A percentile compares a stretch with the other conserved stretches of the same genome.
These are phyloP conservation scores for Eulemur rubriventer DNA, from an alignment of 2,797 vertebrate species.

Conservation along the genomic window DNA sequence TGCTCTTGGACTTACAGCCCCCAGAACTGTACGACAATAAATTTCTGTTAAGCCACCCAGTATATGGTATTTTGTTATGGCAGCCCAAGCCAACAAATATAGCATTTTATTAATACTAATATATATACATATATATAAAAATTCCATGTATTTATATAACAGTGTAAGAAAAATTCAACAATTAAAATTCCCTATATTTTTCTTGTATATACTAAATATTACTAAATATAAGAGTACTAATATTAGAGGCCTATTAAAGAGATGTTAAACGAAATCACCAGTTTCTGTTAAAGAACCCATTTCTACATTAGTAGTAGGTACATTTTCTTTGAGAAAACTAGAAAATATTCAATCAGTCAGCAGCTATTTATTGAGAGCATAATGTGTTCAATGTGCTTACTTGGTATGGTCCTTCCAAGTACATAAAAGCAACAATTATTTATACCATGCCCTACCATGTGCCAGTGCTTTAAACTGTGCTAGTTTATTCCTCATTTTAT, in stretches of 20 bases:
- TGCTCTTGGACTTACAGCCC: background rate
- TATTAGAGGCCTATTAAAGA: background rate
- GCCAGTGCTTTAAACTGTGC: background rate
- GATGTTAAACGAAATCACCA: background rate
- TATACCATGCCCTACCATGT: background rate
- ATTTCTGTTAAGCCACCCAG: background rate
- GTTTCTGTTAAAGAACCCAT: background rate
- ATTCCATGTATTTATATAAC: background rate
- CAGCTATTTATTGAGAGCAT: background rate
- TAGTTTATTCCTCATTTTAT: background rate
- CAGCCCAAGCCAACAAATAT: background rate
- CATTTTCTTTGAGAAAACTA: slow-evolving; percentile 8
- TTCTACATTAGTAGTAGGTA: background rate
- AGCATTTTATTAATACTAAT: background rate
- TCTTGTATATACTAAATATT: background rate
- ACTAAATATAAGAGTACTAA: background rate
- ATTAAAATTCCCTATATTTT: background rate
- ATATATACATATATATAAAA: background rate
- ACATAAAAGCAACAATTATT: background rate
- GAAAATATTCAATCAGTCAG: background rate
- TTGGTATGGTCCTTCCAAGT: background rate
- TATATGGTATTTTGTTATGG: background rate
- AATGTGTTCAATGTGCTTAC: background rate
- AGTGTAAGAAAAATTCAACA: background rate
- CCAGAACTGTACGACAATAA: background rate